Percentiles rank a stretch among this genome's conserved stretches.
phyloP scores from a whole-genome alignment of 2,888 invertebrate species.

The Bellardia bayeri region DNA sequence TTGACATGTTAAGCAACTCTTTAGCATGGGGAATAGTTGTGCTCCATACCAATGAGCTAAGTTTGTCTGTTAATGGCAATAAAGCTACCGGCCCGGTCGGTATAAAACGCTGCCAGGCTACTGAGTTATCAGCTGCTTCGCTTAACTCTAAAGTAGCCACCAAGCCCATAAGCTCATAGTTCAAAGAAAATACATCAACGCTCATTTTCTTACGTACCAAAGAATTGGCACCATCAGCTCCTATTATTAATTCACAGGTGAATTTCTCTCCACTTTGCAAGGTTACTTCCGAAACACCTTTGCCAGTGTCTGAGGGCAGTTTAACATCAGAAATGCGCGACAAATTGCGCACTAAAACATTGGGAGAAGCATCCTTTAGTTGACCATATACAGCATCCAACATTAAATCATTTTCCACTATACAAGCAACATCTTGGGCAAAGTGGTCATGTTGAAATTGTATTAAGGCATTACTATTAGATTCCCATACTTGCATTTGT shows the following conservation, averaged over 20 bases:
- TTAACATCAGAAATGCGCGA: slow-evolving; percentile 88
- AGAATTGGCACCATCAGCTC: slow-evolving; percentile 97
- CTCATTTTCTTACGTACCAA: slow-evolving; percentile 92
- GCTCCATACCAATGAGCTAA: slow-evolving; percentile 98
- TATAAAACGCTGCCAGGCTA: slow-evolving; percentile 98
- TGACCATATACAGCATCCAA: slow-evolving; percentile 89
- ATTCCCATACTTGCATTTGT: slow-evolving; percentile 98
- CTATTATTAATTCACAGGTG: slow-evolving; percentile 91
- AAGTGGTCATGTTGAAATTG: slow-evolving; percentile 91
- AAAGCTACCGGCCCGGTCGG: slow-evolving; percentile 96
- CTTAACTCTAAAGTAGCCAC: slow-evolving; percentile 94
- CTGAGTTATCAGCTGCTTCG: slow-evolving; percentile 91
- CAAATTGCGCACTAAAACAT: slow-evolving; percentile 88
- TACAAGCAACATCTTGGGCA: slow-evolving; percentile 92
- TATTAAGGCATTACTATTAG: slow-evolving; percentile 94
- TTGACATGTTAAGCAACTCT: slow-evolving; percentile 88
- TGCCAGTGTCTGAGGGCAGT: slow-evolving; percentile 84
- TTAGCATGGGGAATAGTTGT: slow-evolving; percentile 91
- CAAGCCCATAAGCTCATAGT: slow-evolving; percentile 95
- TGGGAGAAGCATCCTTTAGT: slow-evolving; percentile 85
- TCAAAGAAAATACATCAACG: slow-evolving; percentile 91
- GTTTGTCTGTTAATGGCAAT: slow-evolving; percentile 91
- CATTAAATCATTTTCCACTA: slow-evolving; percentile 97
- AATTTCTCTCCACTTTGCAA: slow-evolving; percentile 88
- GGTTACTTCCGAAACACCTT: slow-evolving; percentile 84